These are phyloP conservation scores for Alcis repandata DNA, from an alignment of 2,888 invertebrate genomes.

Conservation along the genomic window DNA sequence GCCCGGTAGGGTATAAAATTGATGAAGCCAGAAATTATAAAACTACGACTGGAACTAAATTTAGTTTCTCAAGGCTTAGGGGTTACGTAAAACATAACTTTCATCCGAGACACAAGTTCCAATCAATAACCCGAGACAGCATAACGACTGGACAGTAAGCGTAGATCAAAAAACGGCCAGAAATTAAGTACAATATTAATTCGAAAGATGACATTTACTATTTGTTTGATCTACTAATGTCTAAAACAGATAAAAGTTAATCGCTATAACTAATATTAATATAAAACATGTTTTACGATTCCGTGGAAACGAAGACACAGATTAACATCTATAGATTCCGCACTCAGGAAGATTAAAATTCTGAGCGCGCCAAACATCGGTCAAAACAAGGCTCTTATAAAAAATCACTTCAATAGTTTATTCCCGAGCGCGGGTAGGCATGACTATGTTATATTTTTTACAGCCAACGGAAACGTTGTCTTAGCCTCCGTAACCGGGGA, in stretches of 20 bases:
- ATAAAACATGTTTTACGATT: conserved; percentile 28
- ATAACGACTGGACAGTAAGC: conserved; percentile 2
- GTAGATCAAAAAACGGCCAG: conserved; percentile 17
- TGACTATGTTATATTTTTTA: too few relatives aligned
- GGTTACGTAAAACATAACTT: background rate
- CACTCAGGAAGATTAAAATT: too few relatives aligned
- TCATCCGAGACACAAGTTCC: conserved; percentile 1
- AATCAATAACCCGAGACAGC: conserved; percentile 17
- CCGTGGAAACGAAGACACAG: conserved; percentile 8
- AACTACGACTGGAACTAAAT: background rate
- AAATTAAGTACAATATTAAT: conserved; percentile 21
- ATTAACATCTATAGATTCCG: too few relatives aligned
- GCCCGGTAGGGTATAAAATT: too few relatives aligned
- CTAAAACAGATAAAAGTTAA: conserved; percentile 24
- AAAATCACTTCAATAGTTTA: too few relatives aligned
- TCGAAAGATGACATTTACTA: conserved; percentile 31
- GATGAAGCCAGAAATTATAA: too few relatives aligned
- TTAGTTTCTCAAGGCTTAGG: background rate
- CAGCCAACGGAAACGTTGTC: too few relatives aligned
- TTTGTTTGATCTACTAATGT: conserved; percentile 34
- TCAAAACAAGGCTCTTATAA: too few relatives aligned
- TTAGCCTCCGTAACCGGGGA: too few relatives aligned
- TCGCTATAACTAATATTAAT: conserved; percentile 25
- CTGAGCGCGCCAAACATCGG: too few relatives aligned
- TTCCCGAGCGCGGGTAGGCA: too few relatives aligned